Conservation (phyloP, 2,888 invertebrate species). For the Agrotis exclamationis region DNA sequence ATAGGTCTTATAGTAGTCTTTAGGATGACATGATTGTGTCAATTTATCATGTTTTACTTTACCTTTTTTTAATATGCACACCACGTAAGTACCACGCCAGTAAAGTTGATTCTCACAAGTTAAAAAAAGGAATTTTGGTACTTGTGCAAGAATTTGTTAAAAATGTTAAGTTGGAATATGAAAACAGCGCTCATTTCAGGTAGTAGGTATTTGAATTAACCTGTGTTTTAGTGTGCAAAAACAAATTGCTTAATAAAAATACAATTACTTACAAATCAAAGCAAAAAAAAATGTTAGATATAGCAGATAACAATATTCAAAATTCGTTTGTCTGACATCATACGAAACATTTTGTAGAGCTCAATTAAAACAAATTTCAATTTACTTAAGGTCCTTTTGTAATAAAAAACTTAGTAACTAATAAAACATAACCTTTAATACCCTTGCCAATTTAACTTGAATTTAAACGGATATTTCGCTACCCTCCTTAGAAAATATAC, state of each 20-base stretch:
- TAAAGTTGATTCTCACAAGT: too few relatives aligned
- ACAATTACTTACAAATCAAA: not conserved
- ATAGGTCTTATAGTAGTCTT: too few relatives aligned
- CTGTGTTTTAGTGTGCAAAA: too few relatives aligned
- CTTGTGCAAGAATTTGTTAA: too few relatives aligned
- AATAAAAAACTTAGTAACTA: slow-evolving; percentile 34
- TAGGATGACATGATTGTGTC: too few relatives aligned
- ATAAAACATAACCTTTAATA: slow-evolving; percentile 55
- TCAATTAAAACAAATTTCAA: slow-evolving; percentile 38
- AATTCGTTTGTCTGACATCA: slow-evolving; percentile 31
- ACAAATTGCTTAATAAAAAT: not conserved
- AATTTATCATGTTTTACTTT: too few relatives aligned
- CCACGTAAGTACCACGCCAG: too few relatives aligned
- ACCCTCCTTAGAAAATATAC: slow-evolving; percentile 29
- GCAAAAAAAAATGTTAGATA: not conserved
- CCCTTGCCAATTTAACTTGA: slow-evolving; percentile 47
- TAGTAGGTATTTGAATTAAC: too few relatives aligned
- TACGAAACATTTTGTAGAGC: slow-evolving; percentile 31
- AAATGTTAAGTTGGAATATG: too few relatives aligned
- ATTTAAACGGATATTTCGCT: slow-evolving; percentile 40
- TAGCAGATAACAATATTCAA: slow-evolving; percentile 8
- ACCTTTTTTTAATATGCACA: too few relatives aligned
- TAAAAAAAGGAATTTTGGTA: too few relatives aligned
- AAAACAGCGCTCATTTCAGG: too few relatives aligned
- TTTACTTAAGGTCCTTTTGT: slow-evolving; percentile 42